Percentiles rank a stretch among this genome's conserved stretches.
Evolutionary conservation across 2,113 vertebrate species (phyloP).

Genomic region (Phrynosoma platyrhinos): DNA sequence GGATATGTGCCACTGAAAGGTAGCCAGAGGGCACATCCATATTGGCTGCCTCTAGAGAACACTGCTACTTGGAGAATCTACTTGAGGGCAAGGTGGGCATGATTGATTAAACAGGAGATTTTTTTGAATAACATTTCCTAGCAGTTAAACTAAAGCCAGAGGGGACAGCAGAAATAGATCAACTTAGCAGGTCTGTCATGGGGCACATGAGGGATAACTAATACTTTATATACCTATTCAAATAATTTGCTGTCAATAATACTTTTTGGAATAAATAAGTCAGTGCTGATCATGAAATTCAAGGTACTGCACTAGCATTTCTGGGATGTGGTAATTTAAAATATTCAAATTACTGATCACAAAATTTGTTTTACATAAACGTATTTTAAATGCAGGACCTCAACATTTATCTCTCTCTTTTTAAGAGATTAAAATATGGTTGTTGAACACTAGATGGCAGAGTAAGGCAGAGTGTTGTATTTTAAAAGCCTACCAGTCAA

Average conservation of each 20-base stretch:
- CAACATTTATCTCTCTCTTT: not conserved
- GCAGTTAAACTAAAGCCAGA: not conserved
- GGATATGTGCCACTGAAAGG: slow-evolving; percentile 5
- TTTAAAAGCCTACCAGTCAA: fast-evolving
- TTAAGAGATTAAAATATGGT: not conserved
- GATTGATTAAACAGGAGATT: not conserved
- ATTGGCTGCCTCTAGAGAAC: slow-evolving; percentile 5
- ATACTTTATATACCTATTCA: not conserved
- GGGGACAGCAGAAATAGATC: not conserved
- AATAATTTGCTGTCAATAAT: not conserved
- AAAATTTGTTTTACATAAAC: not conserved
- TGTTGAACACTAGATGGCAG: slow-evolving; percentile 76
- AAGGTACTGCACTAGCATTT: not conserved
- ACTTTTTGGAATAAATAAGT: not conserved
- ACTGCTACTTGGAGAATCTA: slow-evolving; percentile 8
- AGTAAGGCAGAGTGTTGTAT: slow-evolving; percentile 38
- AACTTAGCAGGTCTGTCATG: not conserved
- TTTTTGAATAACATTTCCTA: not conserved
- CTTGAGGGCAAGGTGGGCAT: slow-evolving; percentile 9
- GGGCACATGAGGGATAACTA: not conserved
- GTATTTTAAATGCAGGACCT: not conserved
- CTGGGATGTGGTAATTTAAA: not conserved
- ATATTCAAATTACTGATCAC: not conserved
- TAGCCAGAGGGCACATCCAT: not conserved
- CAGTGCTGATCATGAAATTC: not conserved